Percentiles rank a stretch among this genome's conserved stretches.
phyloP scores from a whole-genome alignment of 1,140 invertebrate species.

The Drosophila nikananu region DNA sequence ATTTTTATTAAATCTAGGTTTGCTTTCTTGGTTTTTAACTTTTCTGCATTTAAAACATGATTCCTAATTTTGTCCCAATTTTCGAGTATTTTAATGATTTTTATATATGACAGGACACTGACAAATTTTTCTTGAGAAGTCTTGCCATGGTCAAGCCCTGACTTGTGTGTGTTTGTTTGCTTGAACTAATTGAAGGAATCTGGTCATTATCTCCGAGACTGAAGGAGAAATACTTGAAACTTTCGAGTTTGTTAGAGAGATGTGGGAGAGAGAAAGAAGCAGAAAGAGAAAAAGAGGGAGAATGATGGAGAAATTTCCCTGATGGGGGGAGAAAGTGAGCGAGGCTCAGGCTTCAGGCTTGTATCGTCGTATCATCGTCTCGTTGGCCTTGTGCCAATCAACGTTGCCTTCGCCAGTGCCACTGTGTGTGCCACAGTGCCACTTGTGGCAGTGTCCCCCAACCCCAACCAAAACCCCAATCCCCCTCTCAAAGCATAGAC shows the following conservation, averaged over 20 bases:
- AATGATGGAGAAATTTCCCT: slow-evolving; percentile 1
- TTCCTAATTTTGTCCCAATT: no score
- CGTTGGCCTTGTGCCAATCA: slow-evolving; percentile 80
- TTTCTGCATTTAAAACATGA: no score
- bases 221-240: slow-evolving; percentile 57
- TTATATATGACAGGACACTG: no score
- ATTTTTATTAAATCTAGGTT: no score
- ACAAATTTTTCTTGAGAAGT: neutral
- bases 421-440: slow-evolving; percentile 52
- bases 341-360: slow-evolving; percentile 11
- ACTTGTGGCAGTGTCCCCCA: slow-evolving; percentile 65
- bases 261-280: neutral
- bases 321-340: slow-evolving; percentile 1
- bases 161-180: slow-evolving; percentile 21
- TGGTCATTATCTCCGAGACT: slow-evolving; percentile 60
- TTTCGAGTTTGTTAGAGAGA: slow-evolving; percentile 55
- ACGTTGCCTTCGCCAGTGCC: slow-evolving; percentile 64
- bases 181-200: slow-evolving; percentile 69
- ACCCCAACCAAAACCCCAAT: neutral
- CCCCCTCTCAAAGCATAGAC: slow-evolving; percentile 4
- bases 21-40: no score
- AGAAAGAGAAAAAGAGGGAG: neutral
- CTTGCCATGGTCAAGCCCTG: slow-evolving; percentile 8
- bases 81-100: no score
- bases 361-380: slow-evolving; percentile 25